phyloP scores from a whole-genome alignment of 2,797 vertebrate species.

The Pogoniulus pusillus region DNA sequence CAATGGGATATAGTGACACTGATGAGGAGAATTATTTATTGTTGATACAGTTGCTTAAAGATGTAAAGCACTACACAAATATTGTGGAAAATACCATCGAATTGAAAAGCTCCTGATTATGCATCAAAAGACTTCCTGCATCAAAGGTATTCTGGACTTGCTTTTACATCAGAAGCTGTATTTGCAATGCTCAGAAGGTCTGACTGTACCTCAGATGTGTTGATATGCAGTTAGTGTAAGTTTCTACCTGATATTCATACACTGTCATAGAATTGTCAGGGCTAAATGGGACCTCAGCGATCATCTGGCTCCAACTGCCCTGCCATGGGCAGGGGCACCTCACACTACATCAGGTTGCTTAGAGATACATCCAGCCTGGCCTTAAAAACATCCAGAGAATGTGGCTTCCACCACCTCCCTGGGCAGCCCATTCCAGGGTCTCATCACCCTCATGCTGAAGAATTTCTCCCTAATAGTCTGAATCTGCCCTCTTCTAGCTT shows the following conservation, averaged over 20 bases:
- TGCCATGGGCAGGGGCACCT: too few relatives aligned
- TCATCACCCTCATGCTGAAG: too few relatives aligned
- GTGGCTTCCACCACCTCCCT: too few relatives aligned
- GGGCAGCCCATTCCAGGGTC: too few relatives aligned
- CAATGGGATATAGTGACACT: conserved; percentile 26
- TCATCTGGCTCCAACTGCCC: too few relatives aligned
- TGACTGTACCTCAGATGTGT: background rate
- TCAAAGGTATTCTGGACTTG: conserved; percentile 1
- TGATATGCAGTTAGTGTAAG: background rate
- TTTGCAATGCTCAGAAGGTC: background rate
- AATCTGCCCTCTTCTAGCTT: too few relatives aligned
- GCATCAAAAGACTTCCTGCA: conserved; percentile 1
- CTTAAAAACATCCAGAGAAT: too few relatives aligned
- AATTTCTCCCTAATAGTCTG: too few relatives aligned
- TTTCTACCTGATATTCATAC: background rate
- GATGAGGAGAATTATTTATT: conserved; percentile 40
- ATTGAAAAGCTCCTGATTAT: background rate
- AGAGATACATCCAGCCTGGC: too few relatives aligned
- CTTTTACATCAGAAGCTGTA: background rate
- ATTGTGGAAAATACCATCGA: background rate
- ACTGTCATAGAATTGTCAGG: background rate
- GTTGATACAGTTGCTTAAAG: conserved; percentile 18
- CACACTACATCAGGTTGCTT: too few relatives aligned
- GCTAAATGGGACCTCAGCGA: too few relatives aligned
- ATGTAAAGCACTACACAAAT: conserved; percentile 1